These are phyloP conservation scores for Rapana venosa DNA, from an alignment of 2,888 invertebrate genomes.

Conservation along the genomic window DNA sequence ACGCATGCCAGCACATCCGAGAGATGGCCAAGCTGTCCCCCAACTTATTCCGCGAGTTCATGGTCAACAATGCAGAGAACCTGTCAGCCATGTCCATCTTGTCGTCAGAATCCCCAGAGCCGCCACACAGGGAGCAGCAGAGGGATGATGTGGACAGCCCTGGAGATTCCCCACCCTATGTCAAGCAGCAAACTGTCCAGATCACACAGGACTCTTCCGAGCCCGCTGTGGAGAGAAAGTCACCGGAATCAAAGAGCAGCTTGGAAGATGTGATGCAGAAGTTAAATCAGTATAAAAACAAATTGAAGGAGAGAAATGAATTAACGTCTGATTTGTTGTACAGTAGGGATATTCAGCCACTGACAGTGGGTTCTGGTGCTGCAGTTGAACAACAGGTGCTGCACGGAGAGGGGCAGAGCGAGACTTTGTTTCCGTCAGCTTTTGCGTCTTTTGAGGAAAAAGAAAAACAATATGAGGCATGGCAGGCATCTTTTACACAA, in stretches of 20 bases:
- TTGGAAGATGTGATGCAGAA: background rate
- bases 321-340: no score
- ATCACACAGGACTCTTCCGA: background rate
- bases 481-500: background rate
- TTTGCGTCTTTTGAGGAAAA: background rate
- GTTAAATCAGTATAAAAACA: background rate
- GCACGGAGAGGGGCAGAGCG: no score
- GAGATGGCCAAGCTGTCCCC: slow-evolving; percentile 39
- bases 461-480: background rate
- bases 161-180: background rate
- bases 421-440: background rate
- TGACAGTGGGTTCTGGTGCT: no score
- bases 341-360: background rate
- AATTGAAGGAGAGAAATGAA: background rate
- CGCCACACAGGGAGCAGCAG: background rate
- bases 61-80: slow-evolving; percentile 32
- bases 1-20: slow-evolving; percentile 28
- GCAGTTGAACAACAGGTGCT: no score
- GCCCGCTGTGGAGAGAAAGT: background rate
- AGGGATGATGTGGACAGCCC: background rate
- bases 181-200: background rate
- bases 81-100: background rate
- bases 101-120: background rate
- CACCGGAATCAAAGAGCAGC: background rate
- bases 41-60: slow-evolving; percentile 24